phyloP scores from a whole-genome alignment of 2,888 invertebrate species.

The Eustalomyia histrio region DNA sequence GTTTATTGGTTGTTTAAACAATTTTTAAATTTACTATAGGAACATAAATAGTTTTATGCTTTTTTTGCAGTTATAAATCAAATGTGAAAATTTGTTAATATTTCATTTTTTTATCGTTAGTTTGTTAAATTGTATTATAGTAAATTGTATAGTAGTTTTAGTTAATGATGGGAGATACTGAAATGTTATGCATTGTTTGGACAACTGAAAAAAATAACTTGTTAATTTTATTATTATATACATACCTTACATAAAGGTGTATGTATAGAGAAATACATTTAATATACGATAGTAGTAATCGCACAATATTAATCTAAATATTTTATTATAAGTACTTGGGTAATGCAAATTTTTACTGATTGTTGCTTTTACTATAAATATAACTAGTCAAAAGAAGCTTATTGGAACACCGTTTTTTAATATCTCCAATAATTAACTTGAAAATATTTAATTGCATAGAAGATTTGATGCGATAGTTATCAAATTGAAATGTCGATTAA shows the following conservation, averaged over 20 bases:
- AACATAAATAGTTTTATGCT: slow-evolving; percentile 63
- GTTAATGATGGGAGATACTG: slow-evolving; percentile 15
- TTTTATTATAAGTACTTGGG: not conserved
- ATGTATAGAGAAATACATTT: not conserved
- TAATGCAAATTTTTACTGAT: not conserved
- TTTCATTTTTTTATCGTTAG: slow-evolving; percentile 20
- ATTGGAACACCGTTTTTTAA: too few species aligned
- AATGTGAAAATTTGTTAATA: slow-evolving; percentile 62
- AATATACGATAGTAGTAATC: too few species aligned
- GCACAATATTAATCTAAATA: not conserved
- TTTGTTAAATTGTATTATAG: slow-evolving; percentile 2
- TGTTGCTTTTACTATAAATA: too few species aligned
- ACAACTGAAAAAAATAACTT: slow-evolving; percentile 30
- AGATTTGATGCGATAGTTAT: too few species aligned
- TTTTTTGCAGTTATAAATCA: slow-evolving; percentile 50
- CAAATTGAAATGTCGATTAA: too few species aligned
- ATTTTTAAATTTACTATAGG: slow-evolving; percentile 58
- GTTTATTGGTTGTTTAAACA: slow-evolving; percentile 54
- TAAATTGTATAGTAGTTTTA: too few species aligned
- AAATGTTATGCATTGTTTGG: slow-evolving; percentile 48
- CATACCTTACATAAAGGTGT: not conserved
- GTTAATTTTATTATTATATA: slow-evolving; percentile 28
- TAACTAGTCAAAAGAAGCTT: too few species aligned
- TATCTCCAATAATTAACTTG: too few species aligned
- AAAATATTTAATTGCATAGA: too few species aligned